A percentile compares a stretch with the other conserved stretches of the same genome.
These are phyloP conservation scores for Drosophila cardini DNA, from an alignment of 1,140 invertebrate genomes.

Conservation along the genomic window DNA sequence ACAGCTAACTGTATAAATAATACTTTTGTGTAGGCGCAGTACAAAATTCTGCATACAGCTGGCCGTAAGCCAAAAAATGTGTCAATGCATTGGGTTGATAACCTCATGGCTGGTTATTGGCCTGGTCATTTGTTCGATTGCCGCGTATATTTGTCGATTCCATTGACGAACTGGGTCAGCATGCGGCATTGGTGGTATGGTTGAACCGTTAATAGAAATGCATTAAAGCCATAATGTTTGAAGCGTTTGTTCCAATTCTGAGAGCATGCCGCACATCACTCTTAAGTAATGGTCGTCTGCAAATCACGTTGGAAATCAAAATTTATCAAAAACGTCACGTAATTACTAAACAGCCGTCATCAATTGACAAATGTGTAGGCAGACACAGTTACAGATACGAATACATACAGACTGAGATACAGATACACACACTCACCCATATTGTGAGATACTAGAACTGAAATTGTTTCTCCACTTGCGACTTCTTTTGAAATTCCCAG, in stretches of 20 bases:
- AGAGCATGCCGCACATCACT: slow-evolving; percentile 77
- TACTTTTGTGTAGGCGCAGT: slow-evolving; percentile 47
- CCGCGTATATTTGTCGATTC: slow-evolving; percentile 69
- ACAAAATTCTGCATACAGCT: slow-evolving; percentile 59
- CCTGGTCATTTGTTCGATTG: slow-evolving; percentile 17
- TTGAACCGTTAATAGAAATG: slow-evolving; percentile 78
- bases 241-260: slow-evolving; percentile 79
- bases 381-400: slow-evolving; percentile 39
- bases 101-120: slow-evolving; percentile 41
- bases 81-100: slow-evolving; percentile 81
- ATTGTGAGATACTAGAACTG: slow-evolving; percentile 17
- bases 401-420: slow-evolving; percentile 30
- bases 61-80: slow-evolving; percentile 68
- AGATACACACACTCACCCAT: not conserved
- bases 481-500: slow-evolving; percentile 73
- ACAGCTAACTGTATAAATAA: slow-evolving; percentile 58
- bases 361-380: slow-evolving; percentile 39
- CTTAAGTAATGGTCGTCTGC: slow-evolving; percentile 69
- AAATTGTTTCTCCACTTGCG: slow-evolving; percentile 41
- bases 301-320: slow-evolving; percentile 76
- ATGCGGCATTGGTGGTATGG: slow-evolving; percentile 46
- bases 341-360: slow-evolving; percentile 64
- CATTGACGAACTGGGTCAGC: slow-evolving; percentile 77
- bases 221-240: slow-evolving; percentile 67
- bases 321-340: slow-evolving; percentile 83